Conservation (phyloP, 2,113 vertebrate genomes). For the Cepphus grylle region DNA sequence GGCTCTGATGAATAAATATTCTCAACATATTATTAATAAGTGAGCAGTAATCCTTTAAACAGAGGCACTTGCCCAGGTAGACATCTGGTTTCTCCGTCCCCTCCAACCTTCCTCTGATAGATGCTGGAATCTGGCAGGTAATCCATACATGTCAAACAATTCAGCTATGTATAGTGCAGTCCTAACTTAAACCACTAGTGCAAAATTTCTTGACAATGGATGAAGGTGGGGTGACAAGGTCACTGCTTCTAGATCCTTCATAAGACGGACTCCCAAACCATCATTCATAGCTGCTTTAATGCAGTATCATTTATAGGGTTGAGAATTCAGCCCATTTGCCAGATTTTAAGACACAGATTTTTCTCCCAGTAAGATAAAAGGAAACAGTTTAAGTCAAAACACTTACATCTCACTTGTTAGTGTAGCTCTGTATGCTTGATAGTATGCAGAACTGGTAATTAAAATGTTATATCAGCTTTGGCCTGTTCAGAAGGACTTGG, state of each 20-base stretch:
- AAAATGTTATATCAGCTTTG: background rate
- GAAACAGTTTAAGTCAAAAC: background rate
- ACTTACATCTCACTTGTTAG: background rate
- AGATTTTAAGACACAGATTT: background rate
- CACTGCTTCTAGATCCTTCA: background rate
- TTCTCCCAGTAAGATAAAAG: background rate
- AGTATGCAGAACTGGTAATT: background rate
- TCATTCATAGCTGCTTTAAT: background rate
- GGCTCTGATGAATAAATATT: background rate
- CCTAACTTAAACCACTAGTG: background rate
- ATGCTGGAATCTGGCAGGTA: background rate
- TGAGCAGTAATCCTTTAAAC: background rate
- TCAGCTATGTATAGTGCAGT: background rate
- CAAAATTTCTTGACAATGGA: background rate
- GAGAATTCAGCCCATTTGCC: background rate
- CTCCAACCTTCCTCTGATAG: background rate
- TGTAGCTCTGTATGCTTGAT: background rate
- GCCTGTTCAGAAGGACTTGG: background rate
- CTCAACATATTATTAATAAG: background rate
- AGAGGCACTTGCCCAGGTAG: background rate
- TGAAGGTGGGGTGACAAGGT: background rate
- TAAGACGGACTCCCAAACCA: background rate
- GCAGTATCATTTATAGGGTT: background rate
- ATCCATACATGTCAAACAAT: background rate
- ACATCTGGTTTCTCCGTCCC: background rate